These are phyloP conservation scores for Eulemur mongoz DNA, from an alignment of 2,797 vertebrate species.

Conservation along the genomic window DNA sequence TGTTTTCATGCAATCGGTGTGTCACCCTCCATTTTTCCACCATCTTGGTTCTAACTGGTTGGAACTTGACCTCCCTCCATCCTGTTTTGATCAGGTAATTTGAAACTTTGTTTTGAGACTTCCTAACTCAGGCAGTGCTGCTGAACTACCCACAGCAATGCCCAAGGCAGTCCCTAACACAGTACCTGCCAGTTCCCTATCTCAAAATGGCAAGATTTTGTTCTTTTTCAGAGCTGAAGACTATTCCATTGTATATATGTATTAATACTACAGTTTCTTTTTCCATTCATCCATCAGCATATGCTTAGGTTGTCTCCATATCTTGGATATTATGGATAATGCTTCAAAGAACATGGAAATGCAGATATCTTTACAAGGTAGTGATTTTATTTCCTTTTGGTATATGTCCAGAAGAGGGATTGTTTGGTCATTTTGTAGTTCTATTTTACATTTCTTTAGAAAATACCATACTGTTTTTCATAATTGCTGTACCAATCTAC, in stretches of 20 bases:
- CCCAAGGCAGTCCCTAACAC: too few species aligned
- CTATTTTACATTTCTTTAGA: not conserved
- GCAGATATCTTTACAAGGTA: not conserved
- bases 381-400: not conserved
- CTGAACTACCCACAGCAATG: too few species aligned
- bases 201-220: not conserved
- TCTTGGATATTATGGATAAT: not conserved
- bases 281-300: not conserved
- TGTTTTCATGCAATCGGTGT: too few species aligned
- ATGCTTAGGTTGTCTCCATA: not conserved
- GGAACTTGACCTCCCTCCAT: too few species aligned
- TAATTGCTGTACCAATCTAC: not conserved
- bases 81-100: too few species aligned
- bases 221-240: not conserved
- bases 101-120: too few species aligned
- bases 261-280: not conserved
- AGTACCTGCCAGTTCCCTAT: too few species aligned
- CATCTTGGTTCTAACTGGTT: too few species aligned
- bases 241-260: too few species aligned
- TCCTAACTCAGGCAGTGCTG: too few species aligned
- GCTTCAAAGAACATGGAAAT: not conserved
- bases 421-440: not conserved
- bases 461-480: not conserved
- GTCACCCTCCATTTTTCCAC: too few species aligned
- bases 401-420: not conserved